Evolutionary conservation across 2,888 invertebrate species (phyloP).

Genomic region (Perdita meconis): DNA sequence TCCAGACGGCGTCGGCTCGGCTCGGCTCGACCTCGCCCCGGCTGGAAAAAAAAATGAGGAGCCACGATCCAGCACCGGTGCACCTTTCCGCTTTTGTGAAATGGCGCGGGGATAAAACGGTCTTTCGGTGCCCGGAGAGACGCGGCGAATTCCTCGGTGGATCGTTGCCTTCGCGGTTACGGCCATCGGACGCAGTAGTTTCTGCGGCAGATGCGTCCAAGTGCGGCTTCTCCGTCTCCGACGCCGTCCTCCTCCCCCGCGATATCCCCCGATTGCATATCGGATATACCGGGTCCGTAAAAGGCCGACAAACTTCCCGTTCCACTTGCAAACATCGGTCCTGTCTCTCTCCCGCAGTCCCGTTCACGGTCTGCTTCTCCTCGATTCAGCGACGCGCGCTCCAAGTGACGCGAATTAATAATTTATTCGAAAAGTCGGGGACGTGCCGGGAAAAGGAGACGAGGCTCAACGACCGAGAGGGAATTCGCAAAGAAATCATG

Average conservation of each 20-base stretch:
- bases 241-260: slow-evolving; percentile 8
- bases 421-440: too few species aligned
- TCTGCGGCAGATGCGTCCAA: slow-evolving; percentile 42
- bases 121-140: slow-evolving; percentile 10
- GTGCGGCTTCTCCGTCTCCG: slow-evolving; percentile 14
- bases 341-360: too few species aligned
- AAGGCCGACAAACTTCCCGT: too few species aligned
- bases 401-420: too few species aligned
- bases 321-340: too few species aligned
- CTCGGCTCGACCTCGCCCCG: background rate
- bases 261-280: slow-evolving; percentile 26
- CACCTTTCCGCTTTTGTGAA: slow-evolving; percentile 21
- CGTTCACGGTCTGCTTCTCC: too few species aligned
- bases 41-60: slow-evolving; percentile 29
- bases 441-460: too few species aligned
- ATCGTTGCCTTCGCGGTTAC: slow-evolving; percentile 42
- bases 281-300: too few species aligned
- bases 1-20: slow-evolving; percentile 9
- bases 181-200: slow-evolving; percentile 38
- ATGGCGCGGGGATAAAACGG: slow-evolving; percentile 31
- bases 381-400: too few species aligned
- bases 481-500: background rate
- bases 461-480: too few species aligned
- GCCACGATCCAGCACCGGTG: background rate
- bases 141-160: slow-evolving; percentile 21